A percentile compares a stretch with the other conserved stretches of the same genome.
Evolutionary conservation across 2,113 vertebrate genomes (phyloP).

Genomic region (Picathartes gymnocephalus): DNA sequence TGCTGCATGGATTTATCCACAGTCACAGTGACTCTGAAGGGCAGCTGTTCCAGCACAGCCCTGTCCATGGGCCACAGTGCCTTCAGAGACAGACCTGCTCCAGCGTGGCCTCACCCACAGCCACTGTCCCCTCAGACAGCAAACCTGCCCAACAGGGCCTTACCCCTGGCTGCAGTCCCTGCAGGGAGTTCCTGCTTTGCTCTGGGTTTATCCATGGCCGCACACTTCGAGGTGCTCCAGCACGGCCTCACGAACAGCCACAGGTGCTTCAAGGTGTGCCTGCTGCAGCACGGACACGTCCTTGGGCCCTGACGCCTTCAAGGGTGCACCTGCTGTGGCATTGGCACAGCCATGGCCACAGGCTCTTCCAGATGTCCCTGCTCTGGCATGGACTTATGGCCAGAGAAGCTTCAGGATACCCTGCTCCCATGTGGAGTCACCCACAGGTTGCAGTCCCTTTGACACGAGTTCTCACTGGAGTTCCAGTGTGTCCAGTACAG

Average conservation of each 20-base stretch:
- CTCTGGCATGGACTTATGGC: background rate
- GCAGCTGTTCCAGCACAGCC: background rate
- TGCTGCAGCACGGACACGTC: rapidly evolving
- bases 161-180: background rate
- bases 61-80: background rate
- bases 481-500: rapidly evolving
- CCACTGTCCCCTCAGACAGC: background rate
- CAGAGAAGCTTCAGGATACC: background rate
- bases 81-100: rapidly evolving
- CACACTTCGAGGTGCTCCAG: rapidly evolving
- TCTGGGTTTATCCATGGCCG: background rate
- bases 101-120: background rate
- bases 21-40: background rate
- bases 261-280: background rate
- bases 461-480: background rate
- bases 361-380: background rate
- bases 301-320: rapidly evolving
- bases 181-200: background rate
- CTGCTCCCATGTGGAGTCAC: rapidly evolving
- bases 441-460: background rate
- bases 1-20: background rate
- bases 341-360: rapidly evolving
- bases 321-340: background rate
- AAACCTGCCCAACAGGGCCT: background rate
- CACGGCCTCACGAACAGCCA: rapidly evolving